phyloP scores from a whole-genome alignment of 2,888 invertebrate species.

The Asteroscopus sphinx region DNA sequence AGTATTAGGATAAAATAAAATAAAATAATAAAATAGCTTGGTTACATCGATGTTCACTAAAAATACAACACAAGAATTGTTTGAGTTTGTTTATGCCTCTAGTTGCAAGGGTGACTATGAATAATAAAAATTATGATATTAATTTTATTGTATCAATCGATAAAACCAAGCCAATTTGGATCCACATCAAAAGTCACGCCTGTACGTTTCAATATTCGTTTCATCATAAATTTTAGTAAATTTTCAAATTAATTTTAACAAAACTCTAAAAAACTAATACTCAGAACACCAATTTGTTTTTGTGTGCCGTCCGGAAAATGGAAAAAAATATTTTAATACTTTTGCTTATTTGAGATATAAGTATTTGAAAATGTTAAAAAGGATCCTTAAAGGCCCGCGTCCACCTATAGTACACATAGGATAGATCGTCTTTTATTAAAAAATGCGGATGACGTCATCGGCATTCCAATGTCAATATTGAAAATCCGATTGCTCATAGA shows the following conservation, averaged over 20 bases:
- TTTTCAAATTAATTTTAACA: slow-evolving; percentile 17
- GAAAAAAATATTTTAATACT: slow-evolving; percentile 3
- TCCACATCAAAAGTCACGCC: slow-evolving; percentile 2
- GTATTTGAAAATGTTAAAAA: too few relatives aligned
- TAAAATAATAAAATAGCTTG: not conserved
- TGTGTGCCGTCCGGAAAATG: slow-evolving; percentile 16
- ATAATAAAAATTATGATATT: too few relatives aligned
- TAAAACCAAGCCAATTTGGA: slow-evolving; percentile 2
- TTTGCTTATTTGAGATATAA: slow-evolving; percentile 3
- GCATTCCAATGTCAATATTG: too few relatives aligned
- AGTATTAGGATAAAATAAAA: not conserved
- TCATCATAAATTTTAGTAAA: slow-evolving; percentile 1
- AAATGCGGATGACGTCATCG: too few relatives aligned
- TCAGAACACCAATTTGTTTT: slow-evolving; percentile 23
- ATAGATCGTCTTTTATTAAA: too few relatives aligned
- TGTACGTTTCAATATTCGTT: slow-evolving; percentile 11
- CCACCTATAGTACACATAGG: too few relatives aligned
- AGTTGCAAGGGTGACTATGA: too few relatives aligned
- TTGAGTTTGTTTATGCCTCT: too few relatives aligned
- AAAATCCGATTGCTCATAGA: too few relatives aligned
- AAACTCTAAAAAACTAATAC: slow-evolving; percentile 11
- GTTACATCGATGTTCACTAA: slow-evolving; percentile 9
- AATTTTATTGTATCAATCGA: not conserved
- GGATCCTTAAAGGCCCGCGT: too few relatives aligned
- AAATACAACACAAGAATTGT: too few relatives aligned